Conservation (phyloP, 37 sponge, comb jelly and placozoan species). For the Sycon ciliatum region DNA sequence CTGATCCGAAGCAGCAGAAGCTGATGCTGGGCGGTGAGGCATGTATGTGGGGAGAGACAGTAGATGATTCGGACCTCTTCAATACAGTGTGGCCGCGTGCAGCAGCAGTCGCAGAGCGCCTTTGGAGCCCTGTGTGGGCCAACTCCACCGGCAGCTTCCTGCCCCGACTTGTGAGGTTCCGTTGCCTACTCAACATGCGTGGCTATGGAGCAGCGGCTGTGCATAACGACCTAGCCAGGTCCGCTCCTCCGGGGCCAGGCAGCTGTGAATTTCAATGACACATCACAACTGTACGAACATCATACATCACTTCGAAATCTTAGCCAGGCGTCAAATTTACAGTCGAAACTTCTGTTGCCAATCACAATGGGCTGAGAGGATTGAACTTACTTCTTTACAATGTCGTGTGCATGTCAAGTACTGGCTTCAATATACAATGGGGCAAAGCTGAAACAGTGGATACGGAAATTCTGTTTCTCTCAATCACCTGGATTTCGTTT, state of each 20-base stretch:
- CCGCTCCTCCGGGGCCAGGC: slow-evolving; percentile 9
- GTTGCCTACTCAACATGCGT: background rate
- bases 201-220: background rate
- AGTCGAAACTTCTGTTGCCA: no score
- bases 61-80: slow-evolving; percentile 50
- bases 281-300: no score
- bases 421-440: no score
- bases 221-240: background rate
- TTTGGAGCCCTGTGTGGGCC: background rate
- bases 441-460: no score
- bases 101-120: slow-evolving; percentile 13
- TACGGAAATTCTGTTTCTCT: no score
- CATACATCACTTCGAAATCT: no score
- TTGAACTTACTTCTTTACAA: no score
- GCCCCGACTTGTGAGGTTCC: background rate
- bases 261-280: background rate
- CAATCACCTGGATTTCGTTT: no score
- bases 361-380: no score
- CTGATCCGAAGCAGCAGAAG: slow-evolving; percentile 10
- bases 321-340: no score
- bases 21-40: slow-evolving; percentile 2
- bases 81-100: slow-evolving; percentile 3
- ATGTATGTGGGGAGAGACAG: slow-evolving; percentile 52
- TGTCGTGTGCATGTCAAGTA: no score
- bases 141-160: background rate